phyloP scores from a whole-genome alignment of 2,888 invertebrate genomes.

The Amblyjoppa fuscipennis region DNA sequence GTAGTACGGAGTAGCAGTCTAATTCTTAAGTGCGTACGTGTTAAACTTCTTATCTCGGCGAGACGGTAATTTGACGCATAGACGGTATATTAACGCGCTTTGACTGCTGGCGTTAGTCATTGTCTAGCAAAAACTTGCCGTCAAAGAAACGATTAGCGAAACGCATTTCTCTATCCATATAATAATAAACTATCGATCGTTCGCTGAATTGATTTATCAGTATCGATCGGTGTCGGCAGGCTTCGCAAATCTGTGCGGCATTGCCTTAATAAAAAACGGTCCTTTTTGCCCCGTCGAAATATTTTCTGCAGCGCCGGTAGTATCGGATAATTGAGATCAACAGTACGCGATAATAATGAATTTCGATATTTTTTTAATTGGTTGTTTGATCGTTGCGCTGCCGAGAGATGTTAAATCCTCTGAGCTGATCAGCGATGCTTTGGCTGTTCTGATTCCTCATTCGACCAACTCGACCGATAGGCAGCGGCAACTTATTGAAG shows the following conservation, averaged over 20 bases:
- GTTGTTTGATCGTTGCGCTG: neutral
- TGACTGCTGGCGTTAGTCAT: too few species aligned
- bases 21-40: too few species aligned
- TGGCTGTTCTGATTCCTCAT: neutral
- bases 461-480: neutral
- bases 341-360: neutral
- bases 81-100: too few species aligned
- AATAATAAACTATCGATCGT: too few species aligned
- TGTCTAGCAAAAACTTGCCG: too few species aligned
- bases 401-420: neutral
- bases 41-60: too few species aligned
- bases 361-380: neutral
- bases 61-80: too few species aligned
- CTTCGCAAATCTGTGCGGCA: neutral
- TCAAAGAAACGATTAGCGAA: too few species aligned
- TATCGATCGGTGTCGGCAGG: too few species aligned
- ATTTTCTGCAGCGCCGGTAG: neutral
- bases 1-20: too few species aligned
- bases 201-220: too few species aligned
- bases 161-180: too few species aligned
- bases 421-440: neutral
- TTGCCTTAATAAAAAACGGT: neutral
- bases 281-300: neutral
- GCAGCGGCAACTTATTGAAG: neutral
- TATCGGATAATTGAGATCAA: neutral